Evolutionary conservation across 2,113 vertebrate genomes (phyloP).

Genomic region (Pogona vitticeps): DNA sequence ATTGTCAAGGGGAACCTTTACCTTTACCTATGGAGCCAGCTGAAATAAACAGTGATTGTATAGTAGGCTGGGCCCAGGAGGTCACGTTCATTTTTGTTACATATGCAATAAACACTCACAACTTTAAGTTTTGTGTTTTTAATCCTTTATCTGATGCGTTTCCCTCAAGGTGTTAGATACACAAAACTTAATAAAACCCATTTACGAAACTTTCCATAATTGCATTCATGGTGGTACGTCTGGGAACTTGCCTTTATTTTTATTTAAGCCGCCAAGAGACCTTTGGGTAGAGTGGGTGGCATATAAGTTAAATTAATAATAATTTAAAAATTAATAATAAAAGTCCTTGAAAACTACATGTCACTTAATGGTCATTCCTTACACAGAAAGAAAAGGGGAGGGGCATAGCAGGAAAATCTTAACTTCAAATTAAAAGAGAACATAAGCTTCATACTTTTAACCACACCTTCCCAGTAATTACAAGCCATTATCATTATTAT

Average conservation of each 20-base stretch:
- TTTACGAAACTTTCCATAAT: background rate
- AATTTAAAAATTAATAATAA: too few relatives aligned
- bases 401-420: slow-evolving; percentile 38
- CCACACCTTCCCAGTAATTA: background rate
- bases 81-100: slow-evolving; percentile 89
- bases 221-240: background rate
- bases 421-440: background rate
- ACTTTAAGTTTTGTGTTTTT: slow-evolving; percentile 72
- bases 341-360: background rate
- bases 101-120: slow-evolving; percentile 91
- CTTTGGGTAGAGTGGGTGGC: too few relatives aligned
- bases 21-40: too few relatives aligned
- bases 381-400: background rate
- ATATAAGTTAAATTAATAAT: too few relatives aligned
- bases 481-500: background rate
- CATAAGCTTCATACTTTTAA: slow-evolving; percentile 10
- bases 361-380: slow-evolving; percentile 21
- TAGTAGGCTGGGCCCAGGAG: slow-evolving; percentile 83
- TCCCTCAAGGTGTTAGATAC: background rate
- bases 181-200: background rate
- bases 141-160: background rate
- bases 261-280: too few relatives aligned
- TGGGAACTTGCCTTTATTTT: background rate
- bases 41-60: slow-evolving; percentile 81
- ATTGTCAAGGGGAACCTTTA: too few relatives aligned